Conservation (phyloP, 2,888 invertebrate genomes). For the Andrena dorsata region DNA sequence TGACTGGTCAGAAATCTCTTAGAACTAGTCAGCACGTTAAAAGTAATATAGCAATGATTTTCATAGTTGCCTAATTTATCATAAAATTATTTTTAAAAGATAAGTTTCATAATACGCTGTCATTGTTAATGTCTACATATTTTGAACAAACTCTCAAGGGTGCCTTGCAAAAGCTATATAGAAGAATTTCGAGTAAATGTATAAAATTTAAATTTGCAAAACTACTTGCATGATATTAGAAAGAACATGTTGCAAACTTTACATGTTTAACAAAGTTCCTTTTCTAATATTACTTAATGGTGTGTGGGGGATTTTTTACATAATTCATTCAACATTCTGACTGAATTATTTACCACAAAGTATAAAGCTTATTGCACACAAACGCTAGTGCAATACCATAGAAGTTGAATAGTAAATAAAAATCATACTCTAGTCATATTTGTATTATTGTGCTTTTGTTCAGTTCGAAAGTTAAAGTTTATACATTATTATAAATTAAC, state of each 20-base stretch:
- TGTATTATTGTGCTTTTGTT: slow-evolving; percentile 48
- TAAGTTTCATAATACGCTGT: slow-evolving; percentile 35
- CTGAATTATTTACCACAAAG: slow-evolving; percentile 24
- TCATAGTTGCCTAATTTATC: slow-evolving; percentile 50
- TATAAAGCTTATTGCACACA: slow-evolving; percentile 39
- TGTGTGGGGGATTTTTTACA: slow-evolving; percentile 17
- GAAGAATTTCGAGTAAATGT: slow-evolving; percentile 44
- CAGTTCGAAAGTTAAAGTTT: slow-evolving; percentile 22
- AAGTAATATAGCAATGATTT: slow-evolving; percentile 36
- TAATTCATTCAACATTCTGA: slow-evolving; percentile 25
- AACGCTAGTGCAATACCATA: slow-evolving; percentile 38
- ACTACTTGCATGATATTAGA: slow-evolving; percentile 32
- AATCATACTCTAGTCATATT: slow-evolving; percentile 59
- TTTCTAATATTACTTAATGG: slow-evolving; percentile 32
- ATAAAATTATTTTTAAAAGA: slow-evolving; percentile 22
- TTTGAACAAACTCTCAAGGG: slow-evolving; percentile 57
- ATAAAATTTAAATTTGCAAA: slow-evolving; percentile 36
- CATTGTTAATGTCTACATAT: slow-evolving; percentile 42
- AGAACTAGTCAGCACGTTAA: slow-evolving; percentile 45
- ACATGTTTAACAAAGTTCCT: slow-evolving; percentile 40
- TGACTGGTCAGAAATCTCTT: slow-evolving; percentile 19
- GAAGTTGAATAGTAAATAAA: slow-evolving; percentile 35
- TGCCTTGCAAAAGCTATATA: slow-evolving; percentile 63
- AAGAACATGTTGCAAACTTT: slow-evolving; percentile 28
- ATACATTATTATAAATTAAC: slow-evolving; percentile 35